phyloP scores from a whole-genome alignment of 2,797 vertebrate genomes.

The Psittacula derbiana region DNA sequence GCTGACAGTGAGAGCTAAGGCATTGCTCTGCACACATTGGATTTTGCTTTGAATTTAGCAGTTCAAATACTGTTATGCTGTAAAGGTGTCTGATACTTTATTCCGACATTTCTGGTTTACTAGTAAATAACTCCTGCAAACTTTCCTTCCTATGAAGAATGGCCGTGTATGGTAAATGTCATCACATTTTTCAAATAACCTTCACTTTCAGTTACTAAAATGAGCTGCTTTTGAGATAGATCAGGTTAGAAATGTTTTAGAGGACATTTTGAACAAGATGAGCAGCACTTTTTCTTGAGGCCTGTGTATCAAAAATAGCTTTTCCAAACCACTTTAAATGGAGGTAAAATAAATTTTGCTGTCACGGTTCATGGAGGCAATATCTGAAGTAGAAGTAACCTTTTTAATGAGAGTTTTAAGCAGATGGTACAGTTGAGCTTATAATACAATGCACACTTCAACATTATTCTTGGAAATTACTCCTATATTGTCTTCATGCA shows the following conservation, averaged over 20 bases:
- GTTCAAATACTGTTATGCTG: not conserved
- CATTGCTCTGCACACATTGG: not conserved
- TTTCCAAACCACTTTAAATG: conserved; percentile 2
- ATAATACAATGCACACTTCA: not conserved
- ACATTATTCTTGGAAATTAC: not conserved
- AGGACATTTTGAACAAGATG: not conserved
- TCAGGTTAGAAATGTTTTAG: not conserved
- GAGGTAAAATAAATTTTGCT: not conserved
- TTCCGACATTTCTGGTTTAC: not conserved
- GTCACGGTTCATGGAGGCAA: not conserved
- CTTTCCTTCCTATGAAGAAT: not conserved
- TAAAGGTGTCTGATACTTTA: not conserved
- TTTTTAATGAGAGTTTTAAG: not conserved
- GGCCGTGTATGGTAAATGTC: not conserved
- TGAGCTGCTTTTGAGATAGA: not conserved
- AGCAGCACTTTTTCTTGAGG: not conserved
- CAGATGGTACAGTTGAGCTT: not conserved
- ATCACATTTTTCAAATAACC: not conserved
- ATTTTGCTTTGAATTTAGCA: not conserved
- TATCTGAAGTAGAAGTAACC: not conserved
- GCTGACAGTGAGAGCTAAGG: not conserved
- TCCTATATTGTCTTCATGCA: not conserved
- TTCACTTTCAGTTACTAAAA: not conserved
- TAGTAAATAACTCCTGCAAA: not conserved
- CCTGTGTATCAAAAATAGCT: not conserved